Conservation (phyloP, 2,113 vertebrate species). For the Dascyllus trimaculatus region DNA sequence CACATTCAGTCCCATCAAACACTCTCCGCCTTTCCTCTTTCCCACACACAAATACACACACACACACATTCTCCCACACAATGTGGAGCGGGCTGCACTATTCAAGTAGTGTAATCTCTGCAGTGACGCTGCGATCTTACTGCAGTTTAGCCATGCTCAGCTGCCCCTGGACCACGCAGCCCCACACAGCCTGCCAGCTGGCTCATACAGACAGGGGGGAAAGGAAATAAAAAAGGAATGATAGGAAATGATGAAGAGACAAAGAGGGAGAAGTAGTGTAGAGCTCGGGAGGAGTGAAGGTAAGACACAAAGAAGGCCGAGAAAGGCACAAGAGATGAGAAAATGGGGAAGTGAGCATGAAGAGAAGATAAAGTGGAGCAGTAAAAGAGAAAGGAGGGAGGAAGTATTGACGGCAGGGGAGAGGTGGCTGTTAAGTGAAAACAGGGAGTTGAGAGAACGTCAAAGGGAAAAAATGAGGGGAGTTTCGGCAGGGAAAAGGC, state of each 20-base stretch:
- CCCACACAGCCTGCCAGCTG: conserved; percentile 71
- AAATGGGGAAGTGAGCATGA: conserved; percentile 18
- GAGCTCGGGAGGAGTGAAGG: conserved; percentile 38
- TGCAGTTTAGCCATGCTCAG: conserved; percentile 82
- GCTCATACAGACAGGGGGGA: conserved; percentile 38
- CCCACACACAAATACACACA: conserved; percentile 5
- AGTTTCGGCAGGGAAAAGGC: conserved; percentile 30
- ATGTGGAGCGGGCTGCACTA: conserved; percentile 56
- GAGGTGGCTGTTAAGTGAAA: conserved; percentile 35
- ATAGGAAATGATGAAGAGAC: conserved; percentile 22
- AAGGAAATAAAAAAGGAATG: conserved; percentile 10
- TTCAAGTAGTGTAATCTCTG: conserved; percentile 76
- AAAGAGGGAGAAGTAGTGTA: conserved; percentile 24
- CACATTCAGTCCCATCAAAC: conserved; percentile 34
- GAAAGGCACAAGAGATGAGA: conserved; percentile 26
- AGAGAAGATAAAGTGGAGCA: conserved; percentile 2
- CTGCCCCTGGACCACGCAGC: conserved; percentile 70
- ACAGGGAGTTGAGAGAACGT: conserved; percentile 18
- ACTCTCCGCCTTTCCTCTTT: conserved; percentile 1
- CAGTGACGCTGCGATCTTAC: conserved; percentile 77
- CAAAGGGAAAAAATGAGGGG: conserved; percentile 40
- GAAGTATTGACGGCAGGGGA: not conserved
- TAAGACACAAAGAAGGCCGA: conserved; percentile 26
- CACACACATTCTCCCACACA: conserved; percentile 45
- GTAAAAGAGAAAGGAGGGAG: not conserved